Evolutionary conservation across 30 jellyfish, hydroid and myxozoan species (phyloP), one percentile per base, ranked within the genome.

Genomic region (Cassiopea andromeda): DNA sequence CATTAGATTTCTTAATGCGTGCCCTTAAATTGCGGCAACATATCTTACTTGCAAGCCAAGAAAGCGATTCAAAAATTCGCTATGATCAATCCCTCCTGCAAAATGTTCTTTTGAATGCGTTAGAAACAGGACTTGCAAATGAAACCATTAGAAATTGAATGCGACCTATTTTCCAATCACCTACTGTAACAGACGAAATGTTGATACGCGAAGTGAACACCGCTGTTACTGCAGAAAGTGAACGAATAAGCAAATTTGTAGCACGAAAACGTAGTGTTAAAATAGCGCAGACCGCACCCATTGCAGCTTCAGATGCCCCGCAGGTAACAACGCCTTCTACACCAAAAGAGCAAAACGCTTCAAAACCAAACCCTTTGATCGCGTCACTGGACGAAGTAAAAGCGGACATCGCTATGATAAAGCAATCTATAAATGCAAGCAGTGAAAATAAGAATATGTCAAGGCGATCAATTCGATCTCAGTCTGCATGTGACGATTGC

Each of bases 41-140:
- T 68, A 43, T 68, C 77, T 7, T 68, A 68, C 77, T 68, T 68
- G 77, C 77, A 17, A 68, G 17, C 15, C 44, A 68, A 68, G 77
- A 68, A 68, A 68, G 17, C 47, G 77, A 68, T 14, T 68, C 77
- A 5, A 68, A 68, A 14, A 68, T 68, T 17, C 77, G 77, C 0
- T 68, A 68, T 68, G 77, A 68, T 68, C 77, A 68, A 43, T 68
- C 77, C 7, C 77, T 68, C 17, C 47, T 68, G 8, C 77, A 68
- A 43, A 68, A 43, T 43, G 77, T 6, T 18, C 0, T 68, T 68
- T 68, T 68, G 64, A 68, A 68, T 14, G 77, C 77, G 6, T 18
- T 68, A 68, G 77, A 68, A 14, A 68, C 77, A 68, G 77, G 77
- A 18, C 77, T 68, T 68, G 77, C 77, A 17, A 43, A 0, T 43